phyloP scores from a whole-genome alignment of 2,888 invertebrate genomes.

The Phaonia tiefii region DNA sequence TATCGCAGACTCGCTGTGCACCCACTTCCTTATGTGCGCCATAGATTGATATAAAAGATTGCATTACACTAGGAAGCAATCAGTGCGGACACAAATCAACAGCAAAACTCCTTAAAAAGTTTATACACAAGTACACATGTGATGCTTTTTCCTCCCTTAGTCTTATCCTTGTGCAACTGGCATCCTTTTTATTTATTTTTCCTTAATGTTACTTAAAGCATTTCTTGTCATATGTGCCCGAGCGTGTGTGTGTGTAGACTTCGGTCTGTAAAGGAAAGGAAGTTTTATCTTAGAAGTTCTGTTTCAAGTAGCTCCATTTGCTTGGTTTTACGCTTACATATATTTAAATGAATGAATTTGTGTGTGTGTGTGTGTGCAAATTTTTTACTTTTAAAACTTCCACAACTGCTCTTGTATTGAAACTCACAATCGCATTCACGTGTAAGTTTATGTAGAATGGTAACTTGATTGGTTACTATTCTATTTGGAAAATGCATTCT shows the following conservation, averaged over 20 bases:
- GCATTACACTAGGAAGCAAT: slow-evolving; percentile 75
- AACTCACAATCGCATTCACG: too few relatives aligned
- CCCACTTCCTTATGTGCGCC: slow-evolving; percentile 40
- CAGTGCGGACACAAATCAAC: slow-evolving; percentile 75
- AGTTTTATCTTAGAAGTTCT: slow-evolving; percentile 40
- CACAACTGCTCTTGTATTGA: too few relatives aligned
- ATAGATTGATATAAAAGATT: slow-evolving; percentile 65
- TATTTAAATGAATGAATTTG: neutral
- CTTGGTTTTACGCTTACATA: slow-evolving; percentile 26
- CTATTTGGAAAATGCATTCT: slow-evolving; percentile 61
- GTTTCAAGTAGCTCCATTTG: slow-evolving; percentile 62
- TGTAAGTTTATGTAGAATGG: too few relatives aligned
- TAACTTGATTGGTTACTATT: slow-evolving; percentile 39
- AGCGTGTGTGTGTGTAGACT: slow-evolving; percentile 31
- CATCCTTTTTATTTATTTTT: slow-evolving; percentile 66
- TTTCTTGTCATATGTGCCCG: neutral
- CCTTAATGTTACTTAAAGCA: slow-evolving; percentile 7
- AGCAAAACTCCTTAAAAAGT: slow-evolving; percentile 55
- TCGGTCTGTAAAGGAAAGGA: slow-evolving; percentile 31
- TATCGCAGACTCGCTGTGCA: slow-evolving; percentile 36
- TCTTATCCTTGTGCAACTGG: slow-evolving; percentile 58
- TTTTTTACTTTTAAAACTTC: too few relatives aligned
- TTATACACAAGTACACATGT: slow-evolving; percentile 27
- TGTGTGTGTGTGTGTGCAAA: neutral
- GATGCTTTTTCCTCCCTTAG: neutral